Conservation (phyloP, 2,888 invertebrate genomes). For the Gerris lacustris region DNA sequence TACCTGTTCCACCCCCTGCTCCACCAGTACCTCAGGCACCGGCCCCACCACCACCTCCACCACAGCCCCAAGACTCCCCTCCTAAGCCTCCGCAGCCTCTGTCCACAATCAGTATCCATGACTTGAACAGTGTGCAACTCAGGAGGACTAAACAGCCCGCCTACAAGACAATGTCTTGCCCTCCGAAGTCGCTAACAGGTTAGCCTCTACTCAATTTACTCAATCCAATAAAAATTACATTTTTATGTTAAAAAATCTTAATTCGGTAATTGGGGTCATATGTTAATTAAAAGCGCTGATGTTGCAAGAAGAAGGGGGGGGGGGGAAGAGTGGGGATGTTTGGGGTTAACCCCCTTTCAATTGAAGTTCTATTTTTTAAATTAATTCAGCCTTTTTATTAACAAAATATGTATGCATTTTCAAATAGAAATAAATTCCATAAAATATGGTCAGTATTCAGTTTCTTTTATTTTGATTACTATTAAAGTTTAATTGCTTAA, state of each 20-base stretch:
- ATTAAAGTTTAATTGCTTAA: too few species aligned
- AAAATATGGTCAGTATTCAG: too few species aligned
- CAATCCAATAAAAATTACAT: not conserved
- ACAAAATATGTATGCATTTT: too few species aligned
- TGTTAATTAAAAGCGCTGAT: too few species aligned
- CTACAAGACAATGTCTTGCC: conserved; percentile 74
- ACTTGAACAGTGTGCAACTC: conserved; percentile 69
- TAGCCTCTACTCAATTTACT: not conserved
- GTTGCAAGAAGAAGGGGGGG: too few species aligned
- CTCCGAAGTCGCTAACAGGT: conserved; percentile 37
- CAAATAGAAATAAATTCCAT: too few species aligned
- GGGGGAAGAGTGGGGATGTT: too few species aligned
- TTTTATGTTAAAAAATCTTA: not conserved
- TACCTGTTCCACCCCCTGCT: conserved; percentile 14
- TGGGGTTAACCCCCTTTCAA: too few species aligned
- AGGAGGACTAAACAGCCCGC: conserved; percentile 57
- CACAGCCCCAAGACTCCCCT: conserved; percentile 39
- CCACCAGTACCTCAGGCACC: conserved; percentile 43
- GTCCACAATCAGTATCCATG: conserved; percentile 78
- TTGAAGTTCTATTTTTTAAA: too few species aligned
- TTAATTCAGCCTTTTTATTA: too few species aligned
- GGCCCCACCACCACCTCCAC: conserved; percentile 35
- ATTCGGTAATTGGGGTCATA: too few species aligned
- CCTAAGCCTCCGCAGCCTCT: conserved; percentile 56
- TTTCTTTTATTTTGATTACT: too few species aligned